Evolutionary conservation across 2,888 invertebrate species (phyloP).

Genomic region (Salpingus planirostris): DNA sequence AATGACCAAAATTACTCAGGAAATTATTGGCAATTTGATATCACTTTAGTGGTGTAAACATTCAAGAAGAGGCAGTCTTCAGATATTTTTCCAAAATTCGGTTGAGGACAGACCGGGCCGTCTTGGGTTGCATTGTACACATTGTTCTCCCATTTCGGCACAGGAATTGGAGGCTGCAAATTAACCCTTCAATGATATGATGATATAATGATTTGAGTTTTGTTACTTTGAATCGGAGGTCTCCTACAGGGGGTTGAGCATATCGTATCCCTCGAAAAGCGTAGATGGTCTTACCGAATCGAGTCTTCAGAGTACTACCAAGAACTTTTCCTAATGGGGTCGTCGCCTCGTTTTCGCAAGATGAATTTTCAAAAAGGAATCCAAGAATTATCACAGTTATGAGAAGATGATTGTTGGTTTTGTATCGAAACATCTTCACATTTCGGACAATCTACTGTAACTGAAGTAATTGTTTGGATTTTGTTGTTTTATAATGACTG

Average conservation of each 20-base stretch:
- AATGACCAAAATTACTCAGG: slow-evolving; percentile 7
- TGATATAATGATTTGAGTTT: slow-evolving; percentile 1
- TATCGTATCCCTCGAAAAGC: slow-evolving; percentile 30
- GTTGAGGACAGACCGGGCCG: slow-evolving; percentile 33
- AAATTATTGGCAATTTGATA: background rate
- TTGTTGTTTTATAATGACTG: too few relatives aligned
- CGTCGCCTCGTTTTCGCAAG: too few relatives aligned
- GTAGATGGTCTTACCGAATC: slow-evolving; percentile 27
- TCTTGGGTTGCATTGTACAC: slow-evolving; percentile 30
- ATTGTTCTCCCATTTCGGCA: slow-evolving; percentile 26
- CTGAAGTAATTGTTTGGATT: too few relatives aligned
- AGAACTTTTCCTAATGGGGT: slow-evolving; percentile 26
- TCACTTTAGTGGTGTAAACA: slow-evolving; percentile 46
- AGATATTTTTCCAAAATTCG: slow-evolving; percentile 31
- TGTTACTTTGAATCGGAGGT: slow-evolving; percentile 36
- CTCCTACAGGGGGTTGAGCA: slow-evolving; percentile 30
- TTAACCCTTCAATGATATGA: background rate
- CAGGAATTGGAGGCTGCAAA: slow-evolving; percentile 29
- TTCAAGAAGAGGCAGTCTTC: slow-evolving; percentile 59
- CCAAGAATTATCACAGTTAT: too few relatives aligned
- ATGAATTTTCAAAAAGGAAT: too few relatives aligned
- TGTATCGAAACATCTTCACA: too few relatives aligned
- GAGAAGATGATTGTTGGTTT: too few relatives aligned
- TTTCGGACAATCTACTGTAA: too few relatives aligned
- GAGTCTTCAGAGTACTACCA: slow-evolving; percentile 25